Conservation (phyloP, 2,888 invertebrate genomes). For the Vanessa cardui region DNA sequence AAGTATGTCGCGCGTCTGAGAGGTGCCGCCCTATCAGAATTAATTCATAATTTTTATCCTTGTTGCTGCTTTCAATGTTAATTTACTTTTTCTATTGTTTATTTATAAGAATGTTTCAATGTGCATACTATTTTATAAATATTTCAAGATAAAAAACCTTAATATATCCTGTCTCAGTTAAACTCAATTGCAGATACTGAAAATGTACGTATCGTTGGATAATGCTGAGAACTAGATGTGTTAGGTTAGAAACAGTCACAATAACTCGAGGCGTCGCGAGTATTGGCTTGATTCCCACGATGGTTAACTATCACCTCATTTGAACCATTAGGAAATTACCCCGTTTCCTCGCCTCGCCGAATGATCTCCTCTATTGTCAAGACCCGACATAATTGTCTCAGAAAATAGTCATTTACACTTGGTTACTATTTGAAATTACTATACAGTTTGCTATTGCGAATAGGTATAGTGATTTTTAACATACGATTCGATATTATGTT, state of each 20-base stretch:
- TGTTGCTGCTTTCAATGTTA: slow-evolving; percentile 43
- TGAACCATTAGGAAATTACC: slow-evolving; percentile 71
- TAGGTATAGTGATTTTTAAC: not conserved
- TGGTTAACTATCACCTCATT: slow-evolving; percentile 66
- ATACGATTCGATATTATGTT: no score
- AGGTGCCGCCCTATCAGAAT: slow-evolving; percentile 80
- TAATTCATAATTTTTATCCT: slow-evolving; percentile 81
- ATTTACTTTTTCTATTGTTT: slow-evolving; percentile 29
- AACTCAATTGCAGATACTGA: slow-evolving; percentile 8
- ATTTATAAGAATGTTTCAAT: slow-evolving; percentile 23
- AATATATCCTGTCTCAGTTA: not conserved
- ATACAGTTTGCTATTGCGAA: not conserved
- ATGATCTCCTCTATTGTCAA: slow-evolving; percentile 62
- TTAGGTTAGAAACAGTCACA: slow-evolving; percentile 30
- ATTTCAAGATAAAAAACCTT: not conserved
- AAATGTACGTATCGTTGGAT: slow-evolving; percentile 14
- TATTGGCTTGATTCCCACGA: slow-evolving; percentile 66
- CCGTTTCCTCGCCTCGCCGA: slow-evolving; percentile 56
- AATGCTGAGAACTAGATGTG: slow-evolving; percentile 20
- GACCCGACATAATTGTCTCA: slow-evolving; percentile 35
- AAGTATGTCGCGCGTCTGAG: slow-evolving; percentile 79
- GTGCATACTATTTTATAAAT: not conserved
- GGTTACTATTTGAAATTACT: not conserved
- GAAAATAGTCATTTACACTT: slow-evolving; percentile 25
- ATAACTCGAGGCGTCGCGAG: slow-evolving; percentile 47